These are phyloP conservation scores for Oasisia sp. DNA, from an alignment of 2,888 invertebrate species.

Conservation along the genomic window DNA sequence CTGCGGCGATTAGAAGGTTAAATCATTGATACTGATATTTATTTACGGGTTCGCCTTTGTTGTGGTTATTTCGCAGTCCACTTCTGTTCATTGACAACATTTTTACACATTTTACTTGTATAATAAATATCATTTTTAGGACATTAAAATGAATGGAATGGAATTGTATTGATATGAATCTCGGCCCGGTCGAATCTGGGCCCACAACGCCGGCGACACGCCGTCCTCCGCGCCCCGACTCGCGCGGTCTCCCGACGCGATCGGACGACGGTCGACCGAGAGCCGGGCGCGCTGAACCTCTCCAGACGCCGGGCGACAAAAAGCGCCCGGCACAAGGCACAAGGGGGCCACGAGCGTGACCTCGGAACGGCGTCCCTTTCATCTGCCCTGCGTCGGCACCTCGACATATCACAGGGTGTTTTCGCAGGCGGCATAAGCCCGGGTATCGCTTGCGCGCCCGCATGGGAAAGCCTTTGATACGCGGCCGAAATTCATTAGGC, in stretches of 20 bases:
- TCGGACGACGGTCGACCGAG: neutral
- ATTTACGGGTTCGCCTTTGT: no score
- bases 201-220: no score
- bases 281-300: neutral
- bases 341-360: neutral
- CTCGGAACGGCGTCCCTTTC: neutral
- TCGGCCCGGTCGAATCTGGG: no score
- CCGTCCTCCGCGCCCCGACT: no score
- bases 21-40: no score
- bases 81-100: no score
- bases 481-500: conserved; percentile 17
- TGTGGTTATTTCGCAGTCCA: no score
- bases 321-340: neutral
- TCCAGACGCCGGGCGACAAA: neutral
- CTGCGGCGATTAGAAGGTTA: no score
- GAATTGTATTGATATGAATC: no score
- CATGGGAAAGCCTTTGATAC: neutral
- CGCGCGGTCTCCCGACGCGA: neutral
- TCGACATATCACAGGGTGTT: neutral
- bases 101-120: no score
- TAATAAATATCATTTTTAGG: no score
- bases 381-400: neutral
- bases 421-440: neutral
- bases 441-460: conserved; percentile 17
- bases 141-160: no score